These are phyloP conservation scores for Rhamnusium bicolor DNA, from an alignment of 2,888 invertebrate species.

Conservation along the genomic window DNA sequence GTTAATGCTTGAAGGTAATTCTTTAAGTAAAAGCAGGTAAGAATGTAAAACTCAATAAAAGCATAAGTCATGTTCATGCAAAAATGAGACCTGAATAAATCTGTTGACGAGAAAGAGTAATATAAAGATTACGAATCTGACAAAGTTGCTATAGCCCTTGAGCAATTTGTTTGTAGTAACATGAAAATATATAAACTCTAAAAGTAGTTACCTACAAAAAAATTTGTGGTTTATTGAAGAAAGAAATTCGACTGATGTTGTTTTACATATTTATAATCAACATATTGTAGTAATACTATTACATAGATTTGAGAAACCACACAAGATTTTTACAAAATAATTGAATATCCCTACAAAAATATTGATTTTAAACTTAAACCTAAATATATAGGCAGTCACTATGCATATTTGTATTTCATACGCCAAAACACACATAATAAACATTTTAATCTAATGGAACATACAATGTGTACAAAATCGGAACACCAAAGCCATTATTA, in stretches of 20 bases:
- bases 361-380: not conserved
- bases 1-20: not conserved
- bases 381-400: not conserved
- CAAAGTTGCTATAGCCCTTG: too few relatives aligned
- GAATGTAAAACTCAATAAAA: not conserved
- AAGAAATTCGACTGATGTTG: too few relatives aligned
- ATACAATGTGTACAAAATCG: constrained; percentile 34
- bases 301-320: too few relatives aligned
- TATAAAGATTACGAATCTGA: too few relatives aligned
- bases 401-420: constrained; percentile 4
- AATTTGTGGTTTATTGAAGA: too few relatives aligned
- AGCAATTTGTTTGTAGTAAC: too few relatives aligned
- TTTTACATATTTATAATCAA: too few relatives aligned
- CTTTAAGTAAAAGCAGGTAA: not conserved
- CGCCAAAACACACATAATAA: constrained; percentile 17
- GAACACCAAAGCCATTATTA: constrained; percentile 37
- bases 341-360: not conserved
- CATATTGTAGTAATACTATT: too few relatives aligned
- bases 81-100: too few relatives aligned
- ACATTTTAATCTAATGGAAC: constrained; percentile 29
- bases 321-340: not conserved
- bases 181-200: too few relatives aligned
- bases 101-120: too few relatives aligned
- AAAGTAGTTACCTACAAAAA: too few relatives aligned
- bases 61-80: not conserved